A percentile compares a stretch with the other conserved stretches of the same genome.
Conservation (phyloP, 2,797 vertebrate genomes). For the Molossus alvarezi region DNA sequence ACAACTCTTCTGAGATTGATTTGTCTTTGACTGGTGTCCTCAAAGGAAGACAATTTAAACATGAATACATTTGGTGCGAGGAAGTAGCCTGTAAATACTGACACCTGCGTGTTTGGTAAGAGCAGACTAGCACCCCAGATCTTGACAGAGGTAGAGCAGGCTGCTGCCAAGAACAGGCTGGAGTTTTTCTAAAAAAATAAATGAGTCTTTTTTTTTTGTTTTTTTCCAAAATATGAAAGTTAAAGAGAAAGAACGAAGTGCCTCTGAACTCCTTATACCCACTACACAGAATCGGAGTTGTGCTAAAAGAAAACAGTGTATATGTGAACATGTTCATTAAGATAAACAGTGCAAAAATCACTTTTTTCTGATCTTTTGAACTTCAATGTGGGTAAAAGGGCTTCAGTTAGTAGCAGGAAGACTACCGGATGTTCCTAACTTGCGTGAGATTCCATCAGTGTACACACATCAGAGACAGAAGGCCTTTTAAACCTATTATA, state of each 20-base stretch:
- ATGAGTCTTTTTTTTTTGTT: background rate
- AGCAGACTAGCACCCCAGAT: conserved; percentile 59
- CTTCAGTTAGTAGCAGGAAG: background rate
- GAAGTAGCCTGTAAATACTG: conserved; percentile 61
- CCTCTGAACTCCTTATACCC: conserved; percentile 34
- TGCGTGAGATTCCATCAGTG: background rate
- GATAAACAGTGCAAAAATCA: background rate
- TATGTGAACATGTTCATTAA: conserved; percentile 45
- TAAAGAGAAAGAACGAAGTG: conserved; percentile 51
- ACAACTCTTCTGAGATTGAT: conserved; percentile 69
- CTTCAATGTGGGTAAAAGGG: conserved; percentile 30
- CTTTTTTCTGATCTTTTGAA: conserved; percentile 47
- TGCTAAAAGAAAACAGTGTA: background rate
- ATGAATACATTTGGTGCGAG: conserved; percentile 25
- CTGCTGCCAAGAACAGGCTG: conserved; percentile 26
- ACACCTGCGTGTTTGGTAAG: background rate
- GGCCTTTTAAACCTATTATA: conserved; percentile 59
- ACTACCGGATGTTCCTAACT: conserved; percentile 9
- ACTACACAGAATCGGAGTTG: background rate
- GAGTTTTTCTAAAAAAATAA: conserved; percentile 75
- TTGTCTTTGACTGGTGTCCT: conserved; percentile 71
- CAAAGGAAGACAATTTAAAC: conserved; percentile 76
- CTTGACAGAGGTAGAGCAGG: background rate
- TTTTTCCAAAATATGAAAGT: background rate
- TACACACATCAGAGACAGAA: conserved; percentile 7